Percentiles rank a stretch among this genome's conserved stretches.
phyloP scores from a whole-genome alignment of 2,888 invertebrate genomes.

The Stenurella melanura region DNA sequence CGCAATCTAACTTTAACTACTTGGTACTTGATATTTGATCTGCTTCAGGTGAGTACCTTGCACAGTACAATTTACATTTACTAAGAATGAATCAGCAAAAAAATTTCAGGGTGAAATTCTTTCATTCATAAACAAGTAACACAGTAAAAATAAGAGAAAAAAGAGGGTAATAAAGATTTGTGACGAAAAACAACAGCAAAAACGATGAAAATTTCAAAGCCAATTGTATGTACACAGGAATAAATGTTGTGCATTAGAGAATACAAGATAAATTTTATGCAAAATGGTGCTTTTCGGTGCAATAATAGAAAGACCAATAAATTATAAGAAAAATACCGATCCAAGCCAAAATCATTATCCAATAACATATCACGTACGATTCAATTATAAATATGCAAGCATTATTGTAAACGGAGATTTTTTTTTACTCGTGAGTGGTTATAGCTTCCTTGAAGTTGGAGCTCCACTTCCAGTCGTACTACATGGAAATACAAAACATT shows the following conservation, averaged over 20 bases:
- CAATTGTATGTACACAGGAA: constrained; percentile 45
- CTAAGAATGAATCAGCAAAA: neutral
- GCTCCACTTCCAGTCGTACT: constrained; percentile 98
- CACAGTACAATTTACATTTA: neutral
- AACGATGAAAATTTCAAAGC: constrained; percentile 38
- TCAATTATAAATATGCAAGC: constrained; percentile 71
- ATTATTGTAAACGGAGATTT: constrained; percentile 74
- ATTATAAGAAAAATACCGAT: constrained; percentile 70
- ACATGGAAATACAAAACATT: constrained; percentile 72
- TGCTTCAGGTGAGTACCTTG: too few relatives aligned
- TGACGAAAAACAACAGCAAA: constrained; percentile 35
- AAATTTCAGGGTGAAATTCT: constrained; percentile 9
- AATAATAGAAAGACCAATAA: constrained; percentile 68
- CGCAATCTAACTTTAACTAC: too few relatives aligned
- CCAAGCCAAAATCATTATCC: constrained; percentile 72
- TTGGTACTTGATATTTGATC: too few relatives aligned
- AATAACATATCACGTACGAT: constrained; percentile 73
- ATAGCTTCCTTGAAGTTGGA: constrained; percentile 97
- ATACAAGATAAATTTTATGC: constrained; percentile 39
- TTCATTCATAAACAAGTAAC: constrained; percentile 32
- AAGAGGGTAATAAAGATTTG: constrained; percentile 21
- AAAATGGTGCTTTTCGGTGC: constrained; percentile 58
- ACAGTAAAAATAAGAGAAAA: constrained; percentile 15
- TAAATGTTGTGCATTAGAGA: constrained; percentile 51
- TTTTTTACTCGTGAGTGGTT: constrained; percentile 88